phyloP scores from a whole-genome alignment of 2,888 invertebrate species.

The Merodon equestris region DNA sequence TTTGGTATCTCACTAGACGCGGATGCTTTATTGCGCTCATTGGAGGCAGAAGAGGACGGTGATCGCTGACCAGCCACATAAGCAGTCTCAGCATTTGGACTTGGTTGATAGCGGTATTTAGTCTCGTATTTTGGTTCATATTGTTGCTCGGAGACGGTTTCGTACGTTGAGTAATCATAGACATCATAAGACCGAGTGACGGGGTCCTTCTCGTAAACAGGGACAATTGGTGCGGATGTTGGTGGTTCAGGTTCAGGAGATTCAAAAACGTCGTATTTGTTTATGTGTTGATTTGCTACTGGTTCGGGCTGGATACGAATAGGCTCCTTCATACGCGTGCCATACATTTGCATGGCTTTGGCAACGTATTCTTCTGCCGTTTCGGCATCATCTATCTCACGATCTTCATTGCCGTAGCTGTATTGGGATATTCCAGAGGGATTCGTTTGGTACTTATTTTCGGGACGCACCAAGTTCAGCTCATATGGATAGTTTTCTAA shows the following conservation, averaged over 20 bases:
- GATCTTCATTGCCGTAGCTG: conserved; percentile 66
- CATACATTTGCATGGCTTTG: conserved; percentile 77
- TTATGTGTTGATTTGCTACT: conserved; percentile 34
- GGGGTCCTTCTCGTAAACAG: conserved; percentile 75
- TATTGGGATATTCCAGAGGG: conserved; percentile 58
- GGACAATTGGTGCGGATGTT: conserved; percentile 63
- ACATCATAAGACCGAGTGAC: conserved; percentile 73
- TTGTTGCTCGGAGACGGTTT: conserved; percentile 57
- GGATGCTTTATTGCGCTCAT: conserved; percentile 72
- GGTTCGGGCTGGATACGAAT: conserved; percentile 70
- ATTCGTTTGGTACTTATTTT: conserved; percentile 66
- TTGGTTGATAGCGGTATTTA: conserved; percentile 70
- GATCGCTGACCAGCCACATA: conserved; percentile 26
- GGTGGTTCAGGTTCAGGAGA: conserved; percentile 52
- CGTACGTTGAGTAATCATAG: conserved; percentile 69
- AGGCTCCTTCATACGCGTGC: conserved; percentile 72
- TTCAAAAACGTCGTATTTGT: conserved; percentile 61
- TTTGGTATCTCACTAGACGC: conserved; percentile 77
- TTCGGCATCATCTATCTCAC: conserved; percentile 73
- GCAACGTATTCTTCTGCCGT: conserved; percentile 78
- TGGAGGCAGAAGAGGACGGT: conserved; percentile 19
- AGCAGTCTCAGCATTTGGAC: conserved; percentile 51
- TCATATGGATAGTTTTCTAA: conserved; percentile 69
- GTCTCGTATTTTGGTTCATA: conserved; percentile 51
- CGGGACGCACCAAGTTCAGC: conserved; percentile 75